A percentile compares a stretch with the other conserved stretches of the same genome.
phyloP scores from a whole-genome alignment of 2,797 vertebrate genomes.

The Alosa sapidissima region DNA sequence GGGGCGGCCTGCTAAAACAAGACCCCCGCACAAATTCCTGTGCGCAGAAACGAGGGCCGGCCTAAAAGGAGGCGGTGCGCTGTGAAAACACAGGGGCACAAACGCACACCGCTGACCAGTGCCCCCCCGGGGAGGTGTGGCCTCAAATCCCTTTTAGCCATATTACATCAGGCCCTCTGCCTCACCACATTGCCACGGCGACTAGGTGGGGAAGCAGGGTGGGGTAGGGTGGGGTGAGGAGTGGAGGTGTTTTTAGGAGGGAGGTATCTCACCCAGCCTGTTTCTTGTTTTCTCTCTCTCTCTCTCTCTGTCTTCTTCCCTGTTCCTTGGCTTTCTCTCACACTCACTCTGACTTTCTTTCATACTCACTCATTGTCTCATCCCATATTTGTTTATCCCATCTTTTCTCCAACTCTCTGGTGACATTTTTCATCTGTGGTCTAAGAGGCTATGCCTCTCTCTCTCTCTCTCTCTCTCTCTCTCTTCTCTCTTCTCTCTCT shows the following conservation, averaged over 20 bases:
- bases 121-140: constrained; percentile 64
- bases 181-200: constrained; percentile 63
- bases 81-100: constrained; percentile 67
- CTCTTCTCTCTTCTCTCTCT: constrained; percentile 27
- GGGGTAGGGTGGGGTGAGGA: constrained; percentile 43
- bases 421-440: not conserved
- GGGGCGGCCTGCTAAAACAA: constrained; percentile 72
- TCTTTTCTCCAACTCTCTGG: not conserved
- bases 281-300: constrained; percentile 54
- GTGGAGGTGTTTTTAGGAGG: constrained; percentile 58
- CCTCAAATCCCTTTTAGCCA: constrained; percentile 76
- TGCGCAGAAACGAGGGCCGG: constrained; percentile 33
- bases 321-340: constrained; percentile 52
- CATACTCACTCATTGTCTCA: not conserved
- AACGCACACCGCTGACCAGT: constrained; percentile 64
- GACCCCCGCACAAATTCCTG: constrained; percentile 68
- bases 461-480: constrained; percentile 27
- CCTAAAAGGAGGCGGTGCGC: constrained; percentile 64
- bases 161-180: constrained; percentile 73
- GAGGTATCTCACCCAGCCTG: constrained; percentile 33
- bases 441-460: constrained; percentile 7
- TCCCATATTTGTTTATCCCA: not conserved
- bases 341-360: constrained; percentile 5
- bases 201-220: constrained; percentile 62
- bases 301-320: constrained; percentile 53